Evolutionary conservation across 2,888 invertebrate genomes (phyloP), one percentile per base, ranked within the genome.

Genomic region (Acronicta psi): DNA sequence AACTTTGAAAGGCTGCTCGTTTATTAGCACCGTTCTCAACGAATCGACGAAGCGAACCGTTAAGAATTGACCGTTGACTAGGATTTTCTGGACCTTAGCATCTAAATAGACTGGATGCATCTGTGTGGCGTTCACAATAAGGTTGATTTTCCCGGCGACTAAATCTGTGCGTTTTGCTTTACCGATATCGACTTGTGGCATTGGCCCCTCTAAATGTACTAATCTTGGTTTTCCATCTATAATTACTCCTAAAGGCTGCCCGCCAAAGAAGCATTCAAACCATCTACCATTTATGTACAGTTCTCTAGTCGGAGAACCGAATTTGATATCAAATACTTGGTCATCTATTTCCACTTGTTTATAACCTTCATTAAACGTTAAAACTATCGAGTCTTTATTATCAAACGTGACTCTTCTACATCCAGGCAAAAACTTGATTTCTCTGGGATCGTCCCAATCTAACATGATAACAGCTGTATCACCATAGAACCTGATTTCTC

Each of bases 101-200:
- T 98, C 98, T 44, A 98, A 90, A 86, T 97, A 98, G 1, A 98
- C 95, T 0, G 98, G 97, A 67, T 96, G 96, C 88, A 97, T 96
- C 51, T 96, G 96, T 53, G 96, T 96, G 0, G 97, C 98, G 86
- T 98, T 96, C 6, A 98, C 96, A 52, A 98, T 97, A 59, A 98
- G 94, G 84, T 97, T 97, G 58, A 98, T 97, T 91, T 97, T 97
- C 0, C 97, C 98, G 0, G 97, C 96, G 1, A 98, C 97, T 42
- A 99, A 92, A 86, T 99, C 98, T 13, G 96, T 96, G 25, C 98
- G 95, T 74, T 96, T 96, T 1, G 89, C 92, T 34, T 96, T 96
- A 0, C 98, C 97, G 61, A 99, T 98, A 85, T 97, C 97, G 0
- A 99, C 99, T 90, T 98, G 98, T 0, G 99, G 99, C 4, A 98